Evolutionary conservation across 2,113 vertebrate genomes (phyloP).

Genomic region (Tragulus kanchil): DNA sequence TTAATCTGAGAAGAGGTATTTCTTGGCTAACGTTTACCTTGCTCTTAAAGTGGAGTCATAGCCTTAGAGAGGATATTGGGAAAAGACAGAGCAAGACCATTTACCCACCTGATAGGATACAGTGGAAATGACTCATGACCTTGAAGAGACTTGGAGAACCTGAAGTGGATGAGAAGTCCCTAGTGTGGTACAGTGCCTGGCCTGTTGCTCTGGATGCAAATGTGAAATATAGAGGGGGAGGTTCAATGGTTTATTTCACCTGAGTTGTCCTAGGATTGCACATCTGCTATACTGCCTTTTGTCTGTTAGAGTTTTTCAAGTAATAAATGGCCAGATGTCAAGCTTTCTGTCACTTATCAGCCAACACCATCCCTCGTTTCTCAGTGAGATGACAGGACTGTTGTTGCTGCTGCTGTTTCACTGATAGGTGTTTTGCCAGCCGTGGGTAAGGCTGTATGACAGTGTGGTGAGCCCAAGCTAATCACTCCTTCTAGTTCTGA

Average conservation of each 20-base stretch:
- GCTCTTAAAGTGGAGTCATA: not conserved
- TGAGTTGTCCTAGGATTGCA: slow-evolving; percentile 4
- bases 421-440: slow-evolving; percentile 79
- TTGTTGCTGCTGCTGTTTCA: slow-evolving; percentile 60
- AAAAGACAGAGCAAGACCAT: not conserved
- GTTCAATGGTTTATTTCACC: slow-evolving; percentile 40
- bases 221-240: not conserved
- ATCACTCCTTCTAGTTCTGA: slow-evolving; percentile 61
- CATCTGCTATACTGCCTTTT: slow-evolving; percentile 61
- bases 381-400: slow-evolving; percentile 54
- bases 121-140: not conserved
- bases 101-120: not conserved
- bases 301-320: slow-evolving; percentile 69
- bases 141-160: not conserved
- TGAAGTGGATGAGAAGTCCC: not conserved
- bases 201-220: not conserved
- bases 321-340: slow-evolving; percentile 74
- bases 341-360: slow-evolving; percentile 80
- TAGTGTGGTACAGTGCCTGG: not conserved
- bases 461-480: slow-evolving; percentile 62
- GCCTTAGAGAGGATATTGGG: not conserved
- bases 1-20: not conserved
- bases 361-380: slow-evolving; percentile 63
- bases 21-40: not conserved
- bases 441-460: slow-evolving; percentile 46